Evolutionary conservation across 2,113 vertebrate species (phyloP), one percentile per base, ranked within the genome.

Genomic region (Potamarius usumacintae): DNA sequence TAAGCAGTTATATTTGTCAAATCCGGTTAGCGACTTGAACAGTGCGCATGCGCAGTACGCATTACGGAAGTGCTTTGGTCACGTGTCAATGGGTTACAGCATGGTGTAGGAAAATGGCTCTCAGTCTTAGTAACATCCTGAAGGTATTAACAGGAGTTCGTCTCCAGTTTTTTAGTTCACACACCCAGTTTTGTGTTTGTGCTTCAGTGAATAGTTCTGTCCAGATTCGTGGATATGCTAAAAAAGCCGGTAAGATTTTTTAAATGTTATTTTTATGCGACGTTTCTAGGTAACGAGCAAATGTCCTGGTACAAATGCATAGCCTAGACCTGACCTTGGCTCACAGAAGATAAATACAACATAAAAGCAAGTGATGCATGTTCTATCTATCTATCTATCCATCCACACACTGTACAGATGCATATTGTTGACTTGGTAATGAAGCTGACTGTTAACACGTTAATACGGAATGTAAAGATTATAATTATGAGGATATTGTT

Each of bases 201-300:
- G 0, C 11, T 20, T 2, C 91, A 50, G 86, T 88, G 69, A 89
- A 67, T 84, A 72, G 30, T 15, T 76, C 50, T 0, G 0, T 52
- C n/a, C 93, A 92, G 69, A 78, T 84, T 0, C 91, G 94, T 22
- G 92, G 93, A 88, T 95, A 95, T 90, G 94, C 94, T 1, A 95
- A 94, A 89, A 96, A 95, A 94, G 88, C 90, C 17, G 94, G 95
- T 96, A 91, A 93, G 95, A 84, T 34, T 48, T 76, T 42, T n/a
- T 50, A 52, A n/a, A 6, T 10, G 22, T 2, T n/a, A 8, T 25
- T 14, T 60, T 60, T 62, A 22, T 34, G 20, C 7, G 1, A 15
- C 4, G 55, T 18, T 80, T 58, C 11, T 34, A 57, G 15, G n/a
- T 60, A 42, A 81, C 55, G 30, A 60, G 25, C 9, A 5, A 53